Base-by-base conservation (phyloP, 2,888 invertebrate genomes). In the Drosophila cyrtoloma region DNA sequence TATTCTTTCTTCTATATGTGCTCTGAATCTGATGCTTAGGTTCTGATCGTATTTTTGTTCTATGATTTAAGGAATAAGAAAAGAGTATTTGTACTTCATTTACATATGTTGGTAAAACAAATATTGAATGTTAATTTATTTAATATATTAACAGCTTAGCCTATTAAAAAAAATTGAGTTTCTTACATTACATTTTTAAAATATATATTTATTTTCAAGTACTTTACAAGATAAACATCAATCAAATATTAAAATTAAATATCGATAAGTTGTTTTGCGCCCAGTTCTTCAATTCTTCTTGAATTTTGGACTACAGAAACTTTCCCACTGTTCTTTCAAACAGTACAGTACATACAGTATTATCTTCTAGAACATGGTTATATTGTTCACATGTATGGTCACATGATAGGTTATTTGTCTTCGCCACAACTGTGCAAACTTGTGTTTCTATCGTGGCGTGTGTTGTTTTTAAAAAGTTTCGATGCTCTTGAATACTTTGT, bases 401-500 rank as follows among this genome's bases (percentile, higher is more conserved):
- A 16, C 37, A 10, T 56, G 14, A 52, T 22, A 26, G 19, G 6
- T 37, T 65, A 63, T 69, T 78, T 69, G 51, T 28, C 37, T 64
- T 55, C 30, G 58, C 33, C 28, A 64, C 84, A 84, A 70, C 88
- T 84, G 84, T 80, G 61, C 26, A 82, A 80, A 78, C 69, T 58
- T 30, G 26, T 14, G 26, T 47, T 16, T 51, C 16, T 19, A 37
- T 52, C 28, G 33, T 35, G 51, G 16, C 28, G n/a, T 14, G 19
- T 51, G 16, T 57, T 52, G 39, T 14, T 32, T 44, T 0, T 19
- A 19, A 39, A 28, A 35, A 12, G 33, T 55, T 12, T 52, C 35
- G 12, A 14, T 39, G n/a, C 33, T 50, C 26, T 51, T 35, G 16
- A 63, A 32, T 19, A 35, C 42, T 26, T 30, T 33, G 14, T 44